Conservation (phyloP, 2,797 vertebrate species). For the Pipistrellus kuhlii region DNA sequence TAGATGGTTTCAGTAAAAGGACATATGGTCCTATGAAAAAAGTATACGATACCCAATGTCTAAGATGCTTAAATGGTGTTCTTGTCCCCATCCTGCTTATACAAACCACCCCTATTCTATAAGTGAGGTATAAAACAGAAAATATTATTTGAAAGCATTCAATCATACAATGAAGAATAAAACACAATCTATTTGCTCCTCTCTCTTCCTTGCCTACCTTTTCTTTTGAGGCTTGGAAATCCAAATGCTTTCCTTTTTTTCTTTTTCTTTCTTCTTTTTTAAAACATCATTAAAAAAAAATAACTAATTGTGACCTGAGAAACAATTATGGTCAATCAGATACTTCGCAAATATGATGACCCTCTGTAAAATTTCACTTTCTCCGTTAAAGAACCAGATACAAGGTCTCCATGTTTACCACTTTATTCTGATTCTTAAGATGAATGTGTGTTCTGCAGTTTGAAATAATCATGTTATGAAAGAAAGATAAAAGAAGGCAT, state of each 20-base stretch:
- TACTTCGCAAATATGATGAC: background rate
- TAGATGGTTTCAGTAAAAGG: background rate
- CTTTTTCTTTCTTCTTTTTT: background rate
- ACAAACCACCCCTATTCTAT: background rate
- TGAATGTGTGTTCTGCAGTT: background rate
- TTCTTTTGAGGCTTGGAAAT: background rate
- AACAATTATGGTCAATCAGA: background rate
- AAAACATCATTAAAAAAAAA: background rate
- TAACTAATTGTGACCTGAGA: background rate
- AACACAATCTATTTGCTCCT: background rate
- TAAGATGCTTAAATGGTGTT: background rate
- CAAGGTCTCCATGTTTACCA: background rate
- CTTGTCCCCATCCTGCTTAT: background rate
- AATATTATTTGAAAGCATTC: background rate
- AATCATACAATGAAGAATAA: background rate
- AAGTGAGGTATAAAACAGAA: slow-evolving; percentile 23
- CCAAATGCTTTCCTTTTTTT: background rate
- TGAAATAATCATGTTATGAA: background rate
- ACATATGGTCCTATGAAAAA: background rate
- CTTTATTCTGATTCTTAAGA: background rate
- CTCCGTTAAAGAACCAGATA: background rate
- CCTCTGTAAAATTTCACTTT: background rate
- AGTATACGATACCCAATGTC: background rate
- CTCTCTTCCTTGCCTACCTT: background rate
- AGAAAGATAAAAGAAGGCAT: background rate